Conservation (phyloP, 2,113 vertebrate genomes). For the Lucifuga dentata region DNA sequence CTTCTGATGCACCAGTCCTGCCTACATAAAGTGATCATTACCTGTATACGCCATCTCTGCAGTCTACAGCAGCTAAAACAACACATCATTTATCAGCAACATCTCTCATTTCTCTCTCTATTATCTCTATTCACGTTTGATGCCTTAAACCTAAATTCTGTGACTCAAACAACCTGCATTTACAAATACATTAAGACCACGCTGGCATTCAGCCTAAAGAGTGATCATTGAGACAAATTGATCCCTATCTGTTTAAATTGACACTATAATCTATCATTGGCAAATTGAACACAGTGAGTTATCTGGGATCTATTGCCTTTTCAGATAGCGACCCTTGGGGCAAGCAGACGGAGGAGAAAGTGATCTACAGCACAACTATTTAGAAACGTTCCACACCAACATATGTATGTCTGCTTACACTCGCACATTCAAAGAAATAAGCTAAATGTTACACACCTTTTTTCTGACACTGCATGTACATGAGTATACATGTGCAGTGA, state of each 20-base stretch:
- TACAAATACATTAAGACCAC: constrained; percentile 81
- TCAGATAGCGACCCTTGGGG: constrained; percentile 88
- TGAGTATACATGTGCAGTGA: background rate
- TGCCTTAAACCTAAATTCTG: constrained; percentile 48
- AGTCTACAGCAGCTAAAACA: constrained; percentile 63
- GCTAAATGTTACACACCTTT: background rate
- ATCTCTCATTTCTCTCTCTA: constrained; percentile 37
- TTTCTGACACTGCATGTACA: background rate
- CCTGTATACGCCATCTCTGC: constrained; percentile 31
- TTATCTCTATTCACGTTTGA: too few relatives aligned
- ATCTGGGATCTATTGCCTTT: constrained; percentile 91
- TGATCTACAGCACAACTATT: constrained; percentile 78
- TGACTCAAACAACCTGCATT: constrained; percentile 71
- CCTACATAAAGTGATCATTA: constrained; percentile 59
- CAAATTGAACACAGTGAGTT: constrained; percentile 93
- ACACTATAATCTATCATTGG: constrained; percentile 97
- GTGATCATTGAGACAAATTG: constrained; percentile 99
- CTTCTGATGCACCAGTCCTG: constrained; percentile 57
- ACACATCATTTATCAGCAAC: constrained; percentile 52
- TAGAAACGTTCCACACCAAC: constrained; percentile 25
- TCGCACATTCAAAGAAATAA: constrained; percentile 3
- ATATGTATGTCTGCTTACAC: constrained; percentile 29
- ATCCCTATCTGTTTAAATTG: constrained; percentile 98
- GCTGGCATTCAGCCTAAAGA: constrained; percentile 93
- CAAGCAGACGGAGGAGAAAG: constrained; percentile 85